Conservation (phyloP, 2,888 invertebrate species). For the Agrochola lychnidis region DNA sequence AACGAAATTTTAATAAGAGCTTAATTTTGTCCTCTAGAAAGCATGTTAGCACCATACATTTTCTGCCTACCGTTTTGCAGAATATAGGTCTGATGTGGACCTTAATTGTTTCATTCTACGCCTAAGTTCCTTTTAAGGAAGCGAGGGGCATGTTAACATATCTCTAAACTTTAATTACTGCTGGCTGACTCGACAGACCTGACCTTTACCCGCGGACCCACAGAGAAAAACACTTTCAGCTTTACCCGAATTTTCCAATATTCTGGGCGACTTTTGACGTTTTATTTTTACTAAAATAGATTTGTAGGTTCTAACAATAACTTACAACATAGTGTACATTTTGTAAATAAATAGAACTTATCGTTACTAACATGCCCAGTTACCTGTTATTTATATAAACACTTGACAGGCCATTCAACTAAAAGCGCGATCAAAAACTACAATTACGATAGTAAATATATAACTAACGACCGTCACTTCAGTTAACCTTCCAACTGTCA, state of each 20-base stretch:
- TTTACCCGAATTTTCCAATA: not conserved
- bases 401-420: constrained; percentile 23
- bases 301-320: not conserved
- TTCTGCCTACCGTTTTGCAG: not conserved
- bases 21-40: not conserved
- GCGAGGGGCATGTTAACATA: not conserved
- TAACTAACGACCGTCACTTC: not conserved
- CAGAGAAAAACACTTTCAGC: not conserved
- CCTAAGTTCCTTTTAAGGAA: not conserved
- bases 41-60: not conserved
- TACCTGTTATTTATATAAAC: constrained; percentile 14
- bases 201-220: not conserved
- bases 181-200: not conserved
- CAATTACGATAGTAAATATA: not conserved
- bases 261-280: too few species aligned
- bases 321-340: not conserved
- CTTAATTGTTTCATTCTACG: not conserved
- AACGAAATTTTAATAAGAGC: not conserved
- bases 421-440: not conserved
- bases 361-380: not conserved
- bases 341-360: not conserved
- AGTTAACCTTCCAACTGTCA: too few species aligned
- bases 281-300: not conserved
- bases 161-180: not conserved
- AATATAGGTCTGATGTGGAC: not conserved